Conservation (phyloP, 2,888 invertebrate genomes). For the Zootermopsis nevadensis region DNA sequence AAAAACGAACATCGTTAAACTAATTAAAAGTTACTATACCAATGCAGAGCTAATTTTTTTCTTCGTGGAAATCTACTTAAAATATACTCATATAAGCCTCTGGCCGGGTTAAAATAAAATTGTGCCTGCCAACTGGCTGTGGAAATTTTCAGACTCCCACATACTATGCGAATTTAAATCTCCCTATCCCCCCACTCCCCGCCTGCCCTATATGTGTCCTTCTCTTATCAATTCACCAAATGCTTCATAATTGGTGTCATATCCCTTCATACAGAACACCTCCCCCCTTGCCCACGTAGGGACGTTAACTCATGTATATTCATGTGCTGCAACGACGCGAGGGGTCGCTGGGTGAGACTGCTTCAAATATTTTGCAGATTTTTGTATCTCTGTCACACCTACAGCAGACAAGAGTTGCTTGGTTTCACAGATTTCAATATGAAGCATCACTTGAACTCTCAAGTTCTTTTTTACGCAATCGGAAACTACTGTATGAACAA, state of each 20-base stretch:
- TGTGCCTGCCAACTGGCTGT: conserved; percentile 10
- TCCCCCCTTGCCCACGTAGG: neutral
- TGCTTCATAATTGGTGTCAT: conserved; percentile 53
- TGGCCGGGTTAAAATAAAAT: neutral
- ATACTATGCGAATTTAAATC: conserved; percentile 32
- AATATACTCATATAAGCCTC: conserved; percentile 5
- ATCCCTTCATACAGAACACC: conserved; percentile 10
- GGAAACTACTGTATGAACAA: neutral
- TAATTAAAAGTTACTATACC: neutral
- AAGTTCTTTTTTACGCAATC: neutral
- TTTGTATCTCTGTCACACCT: conserved; percentile 17
- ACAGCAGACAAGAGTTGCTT: conserved; percentile 14
- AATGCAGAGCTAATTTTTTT: neutral
- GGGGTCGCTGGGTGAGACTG: conserved; percentile 7
- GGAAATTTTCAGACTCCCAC: conserved; percentile 11
- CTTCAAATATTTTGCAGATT: conserved; percentile 40
- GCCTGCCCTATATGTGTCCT: conserved; percentile 20
- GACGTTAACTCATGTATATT: conserved; percentile 45
- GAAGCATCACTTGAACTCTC: conserved; percentile 42
- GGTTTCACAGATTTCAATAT: conserved; percentile 43
- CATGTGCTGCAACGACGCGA: conserved; percentile 20
- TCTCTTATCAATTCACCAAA: conserved; percentile 53
- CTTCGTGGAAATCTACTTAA: conserved; percentile 15
- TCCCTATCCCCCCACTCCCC: neutral
- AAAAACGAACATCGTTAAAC: neutral